Evolutionary conservation across 2,888 invertebrate genomes (phyloP).

Genomic region (Sminthurides aquaticus): DNA sequence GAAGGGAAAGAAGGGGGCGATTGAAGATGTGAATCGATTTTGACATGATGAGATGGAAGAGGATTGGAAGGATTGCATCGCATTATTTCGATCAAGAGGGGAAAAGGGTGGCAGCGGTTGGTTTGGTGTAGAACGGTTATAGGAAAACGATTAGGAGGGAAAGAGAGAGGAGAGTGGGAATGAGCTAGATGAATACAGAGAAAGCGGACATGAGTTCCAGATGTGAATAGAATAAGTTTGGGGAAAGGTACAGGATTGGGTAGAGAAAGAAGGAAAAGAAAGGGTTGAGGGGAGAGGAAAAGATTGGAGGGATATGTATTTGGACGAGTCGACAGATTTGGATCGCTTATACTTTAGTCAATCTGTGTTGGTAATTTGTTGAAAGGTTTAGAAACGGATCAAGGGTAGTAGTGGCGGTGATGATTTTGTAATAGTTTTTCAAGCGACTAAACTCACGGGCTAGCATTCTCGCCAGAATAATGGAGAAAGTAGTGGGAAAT

Average conservation of each 20-base stretch:
- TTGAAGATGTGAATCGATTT: constrained; percentile 32
- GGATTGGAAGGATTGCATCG: constrained; percentile 36
- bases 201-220: background rate
- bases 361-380: background rate
- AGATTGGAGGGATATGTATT: too few relatives aligned
- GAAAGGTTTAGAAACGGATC: background rate
- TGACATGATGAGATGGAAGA: constrained; percentile 39
- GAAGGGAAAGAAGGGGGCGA: background rate
- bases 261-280: background rate
- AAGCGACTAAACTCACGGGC: too few relatives aligned
- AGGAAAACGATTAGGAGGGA: constrained; percentile 34
- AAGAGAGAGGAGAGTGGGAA: constrained; percentile 2
- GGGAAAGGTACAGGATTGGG: background rate
- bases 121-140: constrained; percentile 12
- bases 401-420: background rate
- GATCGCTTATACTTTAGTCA: background rate
- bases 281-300: background rate
- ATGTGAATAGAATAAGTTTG: background rate
- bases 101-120: background rate
- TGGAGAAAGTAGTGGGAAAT: too few relatives aligned
- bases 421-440: background rate
- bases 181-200: background rate
- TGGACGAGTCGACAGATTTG: background rate
- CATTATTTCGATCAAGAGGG: constrained; percentile 33
- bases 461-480: too few relatives aligned